Conservation (phyloP, 2,888 invertebrate species). For the Seladonia tumulorum region DNA sequence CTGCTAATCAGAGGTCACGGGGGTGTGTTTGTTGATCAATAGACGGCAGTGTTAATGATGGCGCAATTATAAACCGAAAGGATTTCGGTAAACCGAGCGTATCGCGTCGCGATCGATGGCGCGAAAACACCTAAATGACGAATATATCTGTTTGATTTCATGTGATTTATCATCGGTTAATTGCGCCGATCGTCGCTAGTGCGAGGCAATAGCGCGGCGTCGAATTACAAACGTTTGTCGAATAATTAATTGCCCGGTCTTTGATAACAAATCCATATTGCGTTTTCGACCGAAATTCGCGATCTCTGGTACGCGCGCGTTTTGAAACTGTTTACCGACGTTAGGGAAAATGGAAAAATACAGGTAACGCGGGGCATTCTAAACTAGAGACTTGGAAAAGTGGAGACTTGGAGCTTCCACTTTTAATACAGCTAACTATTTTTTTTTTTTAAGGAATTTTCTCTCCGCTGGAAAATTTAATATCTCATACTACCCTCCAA, state of each 20-base stretch:
- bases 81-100: constrained; percentile 36
- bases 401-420: too few species aligned
- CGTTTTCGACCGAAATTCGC: constrained; percentile 15
- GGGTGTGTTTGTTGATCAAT: constrained; percentile 51
- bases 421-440: too few species aligned
- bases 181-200: constrained; percentile 39
- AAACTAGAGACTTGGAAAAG: too few species aligned
- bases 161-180: constrained; percentile 52
- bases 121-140: constrained; percentile 38
- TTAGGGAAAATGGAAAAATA: neutral
- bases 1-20: constrained; percentile 34
- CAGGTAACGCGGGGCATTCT: too few species aligned
- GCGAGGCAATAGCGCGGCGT: constrained; percentile 38
- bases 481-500: too few species aligned
- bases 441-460: too few species aligned
- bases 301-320: neutral
- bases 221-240: constrained; percentile 47
- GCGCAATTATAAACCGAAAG: constrained; percentile 46
- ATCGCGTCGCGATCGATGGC: neutral
- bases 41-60: constrained; percentile 54
- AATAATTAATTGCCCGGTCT: constrained; percentile 46
- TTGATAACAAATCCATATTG: constrained; percentile 47
- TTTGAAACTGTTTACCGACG: neutral
- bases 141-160: constrained; percentile 60
- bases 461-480: too few species aligned